Percentiles rank a stretch among this genome's conserved stretches.
Evolutionary conservation across 2,113 vertebrate species (phyloP).

Genomic region (Saccopteryx leptura): DNA sequence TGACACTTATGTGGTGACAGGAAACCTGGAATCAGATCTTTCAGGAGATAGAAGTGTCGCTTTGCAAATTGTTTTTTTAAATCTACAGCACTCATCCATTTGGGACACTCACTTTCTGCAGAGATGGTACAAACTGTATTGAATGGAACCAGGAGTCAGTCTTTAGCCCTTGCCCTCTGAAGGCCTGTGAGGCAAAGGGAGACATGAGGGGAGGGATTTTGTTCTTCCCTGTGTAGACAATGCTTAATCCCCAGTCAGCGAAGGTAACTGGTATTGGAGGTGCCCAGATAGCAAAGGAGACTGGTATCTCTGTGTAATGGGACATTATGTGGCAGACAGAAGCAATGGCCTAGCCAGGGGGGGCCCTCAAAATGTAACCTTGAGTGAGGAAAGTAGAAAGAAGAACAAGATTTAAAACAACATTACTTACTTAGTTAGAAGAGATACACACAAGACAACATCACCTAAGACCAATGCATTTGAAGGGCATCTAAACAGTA

Average conservation of each 20-base stretch:
- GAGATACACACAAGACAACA: background rate
- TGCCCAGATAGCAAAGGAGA: background rate
- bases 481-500: background rate
- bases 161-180: background rate
- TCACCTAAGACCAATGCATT: background rate
- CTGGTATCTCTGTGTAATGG: too few relatives aligned
- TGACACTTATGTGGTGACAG: background rate
- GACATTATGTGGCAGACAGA: background rate
- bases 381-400: background rate
- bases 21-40: constrained; percentile 28
- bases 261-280: background rate
- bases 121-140: background rate
- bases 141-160: background rate
- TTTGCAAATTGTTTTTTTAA: background rate
- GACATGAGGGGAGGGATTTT: background rate
- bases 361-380: background rate
- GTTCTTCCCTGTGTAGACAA: background rate
- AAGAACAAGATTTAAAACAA: background rate
- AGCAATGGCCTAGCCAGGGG: background rate
- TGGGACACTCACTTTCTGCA: background rate
- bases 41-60: constrained; percentile 32
- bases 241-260: background rate
- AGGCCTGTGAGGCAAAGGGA: background rate
- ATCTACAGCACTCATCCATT: background rate
- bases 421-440: background rate